phyloP scores from a whole-genome alignment of 2,113 vertebrate species.

The Deroptyus accipitrinus region DNA sequence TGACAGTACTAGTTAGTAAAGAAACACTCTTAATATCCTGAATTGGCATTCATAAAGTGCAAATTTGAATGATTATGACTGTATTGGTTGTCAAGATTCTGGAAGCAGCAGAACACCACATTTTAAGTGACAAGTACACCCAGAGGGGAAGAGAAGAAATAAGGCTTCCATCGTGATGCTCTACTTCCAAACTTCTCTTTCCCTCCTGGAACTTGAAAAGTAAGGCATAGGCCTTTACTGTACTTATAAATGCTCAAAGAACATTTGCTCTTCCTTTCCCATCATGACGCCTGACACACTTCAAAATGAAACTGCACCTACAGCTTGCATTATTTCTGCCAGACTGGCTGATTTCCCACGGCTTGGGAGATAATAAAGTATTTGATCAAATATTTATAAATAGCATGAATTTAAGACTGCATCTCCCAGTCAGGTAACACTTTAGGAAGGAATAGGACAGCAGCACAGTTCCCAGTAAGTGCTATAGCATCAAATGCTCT shows the following conservation, averaged over 20 bases:
- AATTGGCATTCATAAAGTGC: background rate
- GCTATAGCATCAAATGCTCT: background rate
- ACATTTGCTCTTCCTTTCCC: background rate
- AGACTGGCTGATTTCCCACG: background rate
- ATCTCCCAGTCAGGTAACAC: background rate
- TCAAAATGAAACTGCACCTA: background rate
- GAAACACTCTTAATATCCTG: background rate
- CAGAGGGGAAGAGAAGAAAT: background rate
- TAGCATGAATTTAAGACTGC: background rate
- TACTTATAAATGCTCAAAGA: background rate
- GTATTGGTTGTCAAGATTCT: background rate
- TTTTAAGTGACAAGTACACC: background rate
- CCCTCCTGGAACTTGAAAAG: background rate
- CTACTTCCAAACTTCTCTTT: background rate
- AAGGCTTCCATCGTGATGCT: background rate
- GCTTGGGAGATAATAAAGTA: background rate
- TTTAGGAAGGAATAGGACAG: background rate
- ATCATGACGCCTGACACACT: background rate
- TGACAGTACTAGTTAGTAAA: background rate
- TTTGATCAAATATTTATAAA: constrained; percentile 31
- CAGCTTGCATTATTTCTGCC: background rate
- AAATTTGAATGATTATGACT: background rate
- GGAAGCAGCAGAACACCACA: background rate
- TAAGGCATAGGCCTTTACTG: background rate
- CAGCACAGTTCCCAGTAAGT: accelerated